Percentiles rank a stretch among this genome's conserved stretches.
Conservation (phyloP, 2,888 invertebrate genomes). For the Macrophya alboannulata region DNA sequence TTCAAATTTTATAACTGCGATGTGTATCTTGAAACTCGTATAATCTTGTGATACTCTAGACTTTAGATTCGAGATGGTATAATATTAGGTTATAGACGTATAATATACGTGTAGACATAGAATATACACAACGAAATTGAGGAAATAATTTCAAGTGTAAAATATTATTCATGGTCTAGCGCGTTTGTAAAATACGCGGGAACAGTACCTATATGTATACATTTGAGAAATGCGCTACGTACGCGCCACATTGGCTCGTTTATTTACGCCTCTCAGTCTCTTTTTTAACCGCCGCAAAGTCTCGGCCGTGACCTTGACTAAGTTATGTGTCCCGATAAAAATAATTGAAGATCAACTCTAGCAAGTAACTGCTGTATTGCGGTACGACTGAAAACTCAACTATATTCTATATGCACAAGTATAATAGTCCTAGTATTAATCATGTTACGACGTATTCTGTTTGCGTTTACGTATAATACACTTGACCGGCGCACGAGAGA, state of each 20-base stretch:
- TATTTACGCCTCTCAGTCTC: background rate
- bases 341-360: slow-evolving; percentile 16
- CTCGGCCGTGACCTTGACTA: slow-evolving; percentile 32
- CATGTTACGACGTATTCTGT: background rate
- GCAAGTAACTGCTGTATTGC: background rate
- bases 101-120: background rate
- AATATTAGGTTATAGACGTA: background rate
- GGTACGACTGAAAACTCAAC: background rate
- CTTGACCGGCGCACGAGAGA: background rate
- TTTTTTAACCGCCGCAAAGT: background rate
- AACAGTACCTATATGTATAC: background rate
- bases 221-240: background rate
- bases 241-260: slow-evolving; percentile 23
- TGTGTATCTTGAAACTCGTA: no score
- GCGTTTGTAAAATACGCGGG: slow-evolving; percentile 6
- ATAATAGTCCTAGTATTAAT: background rate
- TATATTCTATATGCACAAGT: background rate
- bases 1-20: no score
- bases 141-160: slow-evolving; percentile 10
- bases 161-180: slow-evolving; percentile 24
- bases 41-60: background rate
- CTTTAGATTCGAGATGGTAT: background rate
- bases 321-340: slow-evolving; percentile 14
- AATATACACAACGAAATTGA: background rate
- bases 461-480: background rate